Evolutionary conservation across 2,888 invertebrate species (phyloP).

Genomic region (Brachyptera putata): DNA sequence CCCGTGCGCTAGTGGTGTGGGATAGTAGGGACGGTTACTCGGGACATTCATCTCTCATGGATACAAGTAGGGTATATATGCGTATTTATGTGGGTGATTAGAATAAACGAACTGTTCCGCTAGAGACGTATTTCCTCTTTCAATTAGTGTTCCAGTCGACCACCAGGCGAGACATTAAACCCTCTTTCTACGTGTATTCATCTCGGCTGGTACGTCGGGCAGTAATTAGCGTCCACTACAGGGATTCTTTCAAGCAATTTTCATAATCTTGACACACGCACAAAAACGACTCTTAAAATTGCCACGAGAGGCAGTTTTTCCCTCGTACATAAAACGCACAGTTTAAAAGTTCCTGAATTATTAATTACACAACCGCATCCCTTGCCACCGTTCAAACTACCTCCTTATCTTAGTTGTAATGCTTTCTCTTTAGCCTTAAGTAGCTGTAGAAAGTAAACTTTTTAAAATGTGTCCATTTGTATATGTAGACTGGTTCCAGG

Average conservation of each 20-base stretch:
- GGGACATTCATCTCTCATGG: too few species aligned
- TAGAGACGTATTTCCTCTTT: too few species aligned
- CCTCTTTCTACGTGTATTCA: too few species aligned
- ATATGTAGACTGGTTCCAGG: constrained; percentile 6
- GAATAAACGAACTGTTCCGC: too few species aligned
- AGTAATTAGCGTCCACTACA: neutral
- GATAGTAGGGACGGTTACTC: too few species aligned
- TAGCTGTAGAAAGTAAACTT: neutral
- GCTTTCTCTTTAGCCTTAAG: neutral
- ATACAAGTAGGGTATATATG: too few species aligned
- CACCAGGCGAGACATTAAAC: too few species aligned
- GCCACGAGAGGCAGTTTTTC: neutral
- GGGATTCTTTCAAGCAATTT: neutral
- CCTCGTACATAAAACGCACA: neutral
- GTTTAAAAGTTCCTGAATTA: constrained; percentile 6
- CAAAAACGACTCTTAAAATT: too few species aligned
- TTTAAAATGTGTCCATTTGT: constrained; percentile 16
- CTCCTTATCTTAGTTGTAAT: neutral
- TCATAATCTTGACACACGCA: neutral
- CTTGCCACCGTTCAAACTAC: neutral
- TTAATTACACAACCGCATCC: neutral
- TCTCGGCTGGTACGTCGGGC: too few species aligned
- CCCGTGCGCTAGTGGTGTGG: too few species aligned
- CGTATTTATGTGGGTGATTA: too few species aligned
- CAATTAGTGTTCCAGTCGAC: too few species aligned